Percentiles rank a stretch among this genome's conserved stretches.
phyloP scores from a whole-genome alignment of 2,113 vertebrate species.

The Barnardius zonarius region DNA sequence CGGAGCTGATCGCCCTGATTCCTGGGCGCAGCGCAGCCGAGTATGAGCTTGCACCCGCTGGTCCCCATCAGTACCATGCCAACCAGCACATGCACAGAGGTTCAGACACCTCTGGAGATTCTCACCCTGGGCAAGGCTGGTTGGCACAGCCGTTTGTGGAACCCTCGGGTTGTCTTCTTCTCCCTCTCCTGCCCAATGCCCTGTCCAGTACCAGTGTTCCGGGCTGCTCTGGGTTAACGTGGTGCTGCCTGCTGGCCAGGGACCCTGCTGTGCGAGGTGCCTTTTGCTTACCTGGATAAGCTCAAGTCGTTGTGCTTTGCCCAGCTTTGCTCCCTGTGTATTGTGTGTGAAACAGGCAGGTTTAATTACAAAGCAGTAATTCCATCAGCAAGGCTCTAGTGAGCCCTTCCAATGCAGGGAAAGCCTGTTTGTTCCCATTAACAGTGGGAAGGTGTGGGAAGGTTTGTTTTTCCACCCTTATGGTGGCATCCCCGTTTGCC shows the following conservation, averaged over 20 bases:
- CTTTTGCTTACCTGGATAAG: neutral
- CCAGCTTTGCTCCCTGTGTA: neutral
- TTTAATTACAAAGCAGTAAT: neutral
- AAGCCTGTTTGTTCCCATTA: neutral
- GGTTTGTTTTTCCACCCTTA: neutral
- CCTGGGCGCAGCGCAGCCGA: fast-evolving
- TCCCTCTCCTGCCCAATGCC: neutral
- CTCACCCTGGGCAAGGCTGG: neutral
- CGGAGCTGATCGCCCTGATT: fast-evolving
- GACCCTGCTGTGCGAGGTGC: neutral
- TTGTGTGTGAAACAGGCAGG: neutral
- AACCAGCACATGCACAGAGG: fast-evolving
- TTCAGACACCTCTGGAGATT: neutral
- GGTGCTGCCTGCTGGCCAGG: neutral
- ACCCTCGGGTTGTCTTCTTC: neutral
- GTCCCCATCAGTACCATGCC: neutral
- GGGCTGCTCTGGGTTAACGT: neutral
- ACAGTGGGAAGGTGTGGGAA: neutral
- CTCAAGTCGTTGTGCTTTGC: fast-evolving
- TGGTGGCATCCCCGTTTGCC: neutral
- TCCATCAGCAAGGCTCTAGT: neutral
- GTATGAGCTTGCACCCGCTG: fast-evolving
- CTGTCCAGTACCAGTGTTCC: neutral
- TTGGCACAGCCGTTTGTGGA: neutral
- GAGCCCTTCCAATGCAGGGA: neutral